Percentiles rank a stretch among this genome's conserved stretches.
These are phyloP conservation scores for Cryptoblepharus egeriae DNA, from an alignment of 2,797 vertebrate genomes.

Conservation along the genomic window DNA sequence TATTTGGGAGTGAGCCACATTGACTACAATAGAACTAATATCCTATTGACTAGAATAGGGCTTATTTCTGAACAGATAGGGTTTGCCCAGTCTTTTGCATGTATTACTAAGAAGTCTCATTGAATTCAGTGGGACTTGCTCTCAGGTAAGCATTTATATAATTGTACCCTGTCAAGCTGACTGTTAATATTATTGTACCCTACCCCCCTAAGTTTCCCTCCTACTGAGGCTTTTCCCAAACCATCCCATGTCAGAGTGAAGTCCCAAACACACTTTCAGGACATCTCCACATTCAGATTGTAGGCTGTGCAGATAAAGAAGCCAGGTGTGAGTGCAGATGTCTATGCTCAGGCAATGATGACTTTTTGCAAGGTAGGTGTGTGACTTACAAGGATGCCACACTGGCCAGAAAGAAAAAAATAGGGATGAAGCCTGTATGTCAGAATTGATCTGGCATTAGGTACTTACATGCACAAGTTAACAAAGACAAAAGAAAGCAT, in stretches of 20 bases:
- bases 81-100: too few relatives aligned
- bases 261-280: neutral
- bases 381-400: neutral
- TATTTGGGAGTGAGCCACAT: too few relatives aligned
- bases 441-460: constrained; percentile 22
- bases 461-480: constrained; percentile 26
- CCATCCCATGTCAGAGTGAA: neutral
- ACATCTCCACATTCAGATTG: neutral
- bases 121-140: too few relatives aligned
- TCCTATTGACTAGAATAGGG: too few relatives aligned
- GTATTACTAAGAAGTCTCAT: too few relatives aligned
- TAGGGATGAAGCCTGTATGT: neutral
- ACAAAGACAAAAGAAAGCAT: constrained; percentile 50
- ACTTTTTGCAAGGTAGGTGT: constrained; percentile 39
- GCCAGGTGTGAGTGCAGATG: neutral
- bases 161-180: too few relatives aligned
- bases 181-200: too few relatives aligned
- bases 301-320: neutral
- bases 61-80: too few relatives aligned
- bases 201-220: neutral
- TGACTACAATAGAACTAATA: too few relatives aligned
- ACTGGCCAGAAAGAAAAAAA: neutral
- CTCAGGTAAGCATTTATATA: too few relatives aligned
- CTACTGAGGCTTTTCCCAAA: neutral
- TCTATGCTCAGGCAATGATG: neutral